Evolutionary conservation across 1,140 invertebrate species (phyloP).

Genomic region (Achatina immaculata): DNA sequence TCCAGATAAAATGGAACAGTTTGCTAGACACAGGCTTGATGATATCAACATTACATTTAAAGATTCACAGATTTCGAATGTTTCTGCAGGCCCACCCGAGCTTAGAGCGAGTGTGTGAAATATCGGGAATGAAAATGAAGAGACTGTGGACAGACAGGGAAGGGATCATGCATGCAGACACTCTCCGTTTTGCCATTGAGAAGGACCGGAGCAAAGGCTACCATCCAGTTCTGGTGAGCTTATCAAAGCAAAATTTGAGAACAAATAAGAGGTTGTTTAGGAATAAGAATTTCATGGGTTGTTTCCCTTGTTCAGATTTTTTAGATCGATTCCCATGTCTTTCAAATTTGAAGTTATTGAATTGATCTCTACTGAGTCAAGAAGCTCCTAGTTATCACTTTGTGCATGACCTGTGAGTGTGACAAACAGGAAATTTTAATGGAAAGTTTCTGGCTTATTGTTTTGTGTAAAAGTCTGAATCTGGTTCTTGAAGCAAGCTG

Average conservation of each 20-base stretch:
- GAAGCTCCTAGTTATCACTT: too few relatives aligned
- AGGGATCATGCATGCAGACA: constrained; percentile 36
- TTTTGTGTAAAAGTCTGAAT: too few relatives aligned
- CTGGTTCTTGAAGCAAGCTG: too few relatives aligned
- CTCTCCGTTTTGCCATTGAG: constrained; percentile 28
- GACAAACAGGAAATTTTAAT: too few relatives aligned
- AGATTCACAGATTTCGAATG: too few relatives aligned
- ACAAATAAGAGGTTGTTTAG: not conserved
- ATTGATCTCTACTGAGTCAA: too few relatives aligned
- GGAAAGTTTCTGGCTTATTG: too few relatives aligned
- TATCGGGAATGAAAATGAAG: constrained; percentile 18
- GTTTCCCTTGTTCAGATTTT: not conserved
- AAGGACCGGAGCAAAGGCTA: constrained; percentile 37
- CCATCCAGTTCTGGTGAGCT: constrained; percentile 24
- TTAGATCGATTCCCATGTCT: not conserved
- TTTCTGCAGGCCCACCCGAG: constrained; percentile 36
- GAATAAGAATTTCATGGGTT: not conserved
- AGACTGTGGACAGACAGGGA: constrained; percentile 32
- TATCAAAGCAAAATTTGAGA: not conserved
- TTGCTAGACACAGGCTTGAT: too few relatives aligned
- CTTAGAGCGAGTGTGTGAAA: constrained; percentile 33
- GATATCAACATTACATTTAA: too few relatives aligned
- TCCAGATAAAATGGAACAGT: too few relatives aligned
- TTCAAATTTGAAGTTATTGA: too few relatives aligned
- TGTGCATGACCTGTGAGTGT: too few relatives aligned